Base-by-base conservation (phyloP, 2,113 vertebrate genomes). In the Typhlomys cinereus region DNA sequence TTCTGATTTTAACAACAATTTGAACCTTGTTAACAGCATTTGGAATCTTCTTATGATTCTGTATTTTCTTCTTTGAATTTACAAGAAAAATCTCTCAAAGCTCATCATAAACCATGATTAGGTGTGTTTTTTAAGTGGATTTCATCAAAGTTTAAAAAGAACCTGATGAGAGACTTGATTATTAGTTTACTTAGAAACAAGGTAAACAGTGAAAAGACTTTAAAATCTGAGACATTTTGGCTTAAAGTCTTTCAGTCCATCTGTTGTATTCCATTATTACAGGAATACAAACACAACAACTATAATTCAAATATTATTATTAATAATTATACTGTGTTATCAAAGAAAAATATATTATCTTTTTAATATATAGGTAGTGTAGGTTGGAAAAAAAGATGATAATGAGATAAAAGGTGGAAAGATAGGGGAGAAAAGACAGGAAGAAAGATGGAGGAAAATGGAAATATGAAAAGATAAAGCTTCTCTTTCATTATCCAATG, bases 71-170 rank as follows among this genome's bases (percentile, higher is more conserved):
- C 14, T 89, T 95, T 78, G 85, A 86, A 92, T 96, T 94, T 94
- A 87, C 4, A 95, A 89, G 70, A 86, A 93, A 95, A 95, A 36
- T 78, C 8, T 89, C 62, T 93, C 25, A 89, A 84, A 88, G 29
- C 44, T 95, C 52, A 90, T 92, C 94, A 80, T 74, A 93, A 93
- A 83, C 36, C 86, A 54, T 93, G 59, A 93, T 86, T 94, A 82
- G 46, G 18, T 84, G 17, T 92, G 39, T 74, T 79, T 91, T 85
- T 94, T 70, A 85, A 89, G 31, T 81, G 36, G 39, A 85, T 94
- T 93, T 95, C 66, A 90, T 93, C 71, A 95, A 75, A 95, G 70
- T 61, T 92, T 92, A 67, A 89, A 92, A 94, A 92, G 50, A 91
- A 91, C 74, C 73, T 85, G 70, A 80, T 67, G 50, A 94, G 66